Conservation (phyloP, 2,797 vertebrate genomes). For the Pteropus rufus region DNA sequence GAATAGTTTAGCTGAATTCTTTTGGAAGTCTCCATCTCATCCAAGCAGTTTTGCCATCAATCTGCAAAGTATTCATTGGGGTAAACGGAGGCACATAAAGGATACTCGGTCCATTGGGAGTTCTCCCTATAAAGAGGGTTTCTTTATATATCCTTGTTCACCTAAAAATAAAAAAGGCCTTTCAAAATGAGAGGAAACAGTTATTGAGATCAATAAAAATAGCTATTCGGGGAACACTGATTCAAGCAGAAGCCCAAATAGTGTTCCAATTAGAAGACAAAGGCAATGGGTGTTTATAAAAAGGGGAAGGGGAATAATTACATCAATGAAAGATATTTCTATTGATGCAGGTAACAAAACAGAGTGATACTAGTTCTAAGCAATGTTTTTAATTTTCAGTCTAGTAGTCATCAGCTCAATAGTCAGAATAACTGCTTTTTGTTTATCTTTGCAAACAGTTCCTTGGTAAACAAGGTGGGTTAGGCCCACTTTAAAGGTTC, state of each 20-base stretch:
- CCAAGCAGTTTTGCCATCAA: background rate
- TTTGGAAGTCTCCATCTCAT: background rate
- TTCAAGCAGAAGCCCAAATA: background rate
- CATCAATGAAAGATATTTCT: background rate
- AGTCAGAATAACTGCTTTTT: background rate
- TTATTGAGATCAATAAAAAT: background rate
- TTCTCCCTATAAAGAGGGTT: background rate
- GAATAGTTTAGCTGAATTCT: background rate
- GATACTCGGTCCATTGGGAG: background rate
- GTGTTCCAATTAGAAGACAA: background rate
- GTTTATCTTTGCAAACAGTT: background rate
- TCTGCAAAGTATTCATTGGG: background rate
- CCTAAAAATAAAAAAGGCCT: background rate
- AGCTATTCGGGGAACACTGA: background rate
- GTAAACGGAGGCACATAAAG: background rate
- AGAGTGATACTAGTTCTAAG: background rate
- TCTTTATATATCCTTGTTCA: background rate
- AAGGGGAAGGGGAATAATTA: background rate
- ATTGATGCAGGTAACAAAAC: background rate
- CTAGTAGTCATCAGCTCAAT: background rate
- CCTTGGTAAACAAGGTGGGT: background rate
- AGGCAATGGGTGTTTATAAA: background rate
- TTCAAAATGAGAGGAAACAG: background rate
- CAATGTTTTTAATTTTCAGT: background rate
- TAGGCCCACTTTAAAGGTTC: background rate